Evolutionary conservation across 2,113 vertebrate species (phyloP), one percentile per base, ranked within the genome.

Genomic region (Calyptommatus sinebrachiatus): DNA sequence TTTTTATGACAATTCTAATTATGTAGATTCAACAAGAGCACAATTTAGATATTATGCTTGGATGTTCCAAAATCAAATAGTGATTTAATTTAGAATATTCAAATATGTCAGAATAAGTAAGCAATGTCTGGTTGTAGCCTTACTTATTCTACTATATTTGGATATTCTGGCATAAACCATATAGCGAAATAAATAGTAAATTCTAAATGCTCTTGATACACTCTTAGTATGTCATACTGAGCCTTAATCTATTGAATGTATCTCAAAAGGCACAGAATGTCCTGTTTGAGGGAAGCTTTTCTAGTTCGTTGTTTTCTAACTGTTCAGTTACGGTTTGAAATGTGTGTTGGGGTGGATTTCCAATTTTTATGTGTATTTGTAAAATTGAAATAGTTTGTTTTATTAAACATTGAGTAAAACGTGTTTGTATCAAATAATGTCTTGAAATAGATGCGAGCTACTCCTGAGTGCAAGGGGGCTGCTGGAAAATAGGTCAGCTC

Each of bases 211-310:
- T 75, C 69, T 78, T 0, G 24, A 66, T 83, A 57, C 61, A 46
- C 71, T 86, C 84, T 84, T 83, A 86, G 84, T 86, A 65, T 83
- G 66, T 69, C 74, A 84, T 79, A 85, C 73, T 84, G 73, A 71
- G 84, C 82, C 78, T 89, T 84, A 86, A 89, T 80, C 84, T 89
- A 71, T 73, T 28, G 83, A 73, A 80, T 90, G 83, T 84, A 63
- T 20, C 68, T 75, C 87, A 77, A 71, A n/a, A 87, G 85, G 81
- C 84, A 81, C 14, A 65, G n/a, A 80, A 63, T 71, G 21, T 89
- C 76, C 69, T 69, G 74, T 46, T 28, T 75, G 79, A 83, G 79
- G 35, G 20, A 8, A 1, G 7, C 86, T 89, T 76, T 22, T 14
- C 86, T 87, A 85, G 88, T 78, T 81, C 66, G 35, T 79, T 80